Evolutionary conservation across 2,113 vertebrate genomes (phyloP), one percentile per base, ranked within the genome.

Genomic region (Pandion haliaetus): DNA sequence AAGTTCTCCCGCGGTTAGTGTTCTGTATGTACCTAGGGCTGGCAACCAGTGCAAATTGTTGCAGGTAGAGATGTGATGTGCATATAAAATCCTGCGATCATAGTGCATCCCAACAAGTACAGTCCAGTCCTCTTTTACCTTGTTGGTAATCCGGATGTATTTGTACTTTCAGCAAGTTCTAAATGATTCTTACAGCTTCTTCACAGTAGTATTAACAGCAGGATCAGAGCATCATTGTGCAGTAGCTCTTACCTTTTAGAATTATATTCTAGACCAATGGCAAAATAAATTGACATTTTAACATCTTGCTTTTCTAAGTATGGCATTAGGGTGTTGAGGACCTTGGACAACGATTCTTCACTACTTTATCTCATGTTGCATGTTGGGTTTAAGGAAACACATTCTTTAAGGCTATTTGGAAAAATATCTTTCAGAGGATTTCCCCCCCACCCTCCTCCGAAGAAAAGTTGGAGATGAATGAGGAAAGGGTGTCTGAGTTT

Each of bases 291-390:
- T n/a, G 9, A 50, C 10, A 4, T 84, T 83, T 86, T 76, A 81
- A 62, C 21, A 23, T 83, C 5, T 61, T 78, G 17, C 5, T 31
- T 38, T 62, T 72, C 2, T 49, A 61, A 63, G 14, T 81, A 13
- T 70, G 36, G 2, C 0, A 1, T 45, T 52, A 58, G 2, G 1
- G 12, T 2, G 0, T 16, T 70, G 32, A 59, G 42, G 24, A 45
- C 25, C 11, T 83, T 2, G 2, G 31, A 21, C 29, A 34, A 1
- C 38, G 32, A 57, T 72, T 86, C 25, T 50, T 82, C 9, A 13
- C 58, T 82, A 2, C 19, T 59, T 57, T 61, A 18, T 63, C 20
- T 90, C 15, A 13, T 40, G 19, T 17, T 86, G 7, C 2, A 1
- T 44, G 10, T 42, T 89, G 12, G 17, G 15, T 73, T 92, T 86